Evolutionary conservation across 2,113 vertebrate genomes (phyloP).

Genomic region (Xiphophorus couchianus): DNA sequence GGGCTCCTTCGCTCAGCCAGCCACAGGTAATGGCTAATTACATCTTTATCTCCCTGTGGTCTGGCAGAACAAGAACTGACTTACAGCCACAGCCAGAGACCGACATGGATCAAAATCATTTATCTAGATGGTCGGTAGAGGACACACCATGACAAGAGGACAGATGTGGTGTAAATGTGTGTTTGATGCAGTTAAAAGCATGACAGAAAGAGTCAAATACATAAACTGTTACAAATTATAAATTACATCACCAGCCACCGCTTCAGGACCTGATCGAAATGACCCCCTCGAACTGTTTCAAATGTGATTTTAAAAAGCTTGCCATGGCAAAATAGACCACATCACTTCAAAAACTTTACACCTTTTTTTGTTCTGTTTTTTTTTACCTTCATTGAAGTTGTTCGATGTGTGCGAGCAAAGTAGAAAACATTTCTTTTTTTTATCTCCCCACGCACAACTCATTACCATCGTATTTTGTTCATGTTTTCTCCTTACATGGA

Average conservation of each 20-base stretch:
- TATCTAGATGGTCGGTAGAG: slow-evolving; percentile 59
- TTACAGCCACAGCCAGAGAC: slow-evolving; percentile 50
- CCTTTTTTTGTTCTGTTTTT: slow-evolving; percentile 33
- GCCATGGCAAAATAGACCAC: slow-evolving; percentile 82
- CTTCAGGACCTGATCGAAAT: slow-evolving; percentile 59
- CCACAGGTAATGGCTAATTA: slow-evolving; percentile 77
- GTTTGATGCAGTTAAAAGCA: slow-evolving; percentile 65
- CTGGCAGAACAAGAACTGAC: slow-evolving; percentile 59
- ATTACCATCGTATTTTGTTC: slow-evolving; percentile 63
- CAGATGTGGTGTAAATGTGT: slow-evolving; percentile 51
- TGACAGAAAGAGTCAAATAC: slow-evolving; percentile 53
- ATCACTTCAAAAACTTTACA: slow-evolving; percentile 78
- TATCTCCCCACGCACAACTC: slow-evolving; percentile 61
- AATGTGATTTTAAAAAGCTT: slow-evolving; percentile 78
- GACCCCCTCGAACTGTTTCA: slow-evolving; percentile 52
- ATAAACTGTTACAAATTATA: slow-evolving; percentile 69
- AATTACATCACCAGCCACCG: slow-evolving; percentile 72
- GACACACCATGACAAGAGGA: slow-evolving; percentile 54
- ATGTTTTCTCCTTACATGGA: slow-evolving; percentile 74
- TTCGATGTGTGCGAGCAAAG: slow-evolving; percentile 74
- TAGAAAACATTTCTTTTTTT: slow-evolving; percentile 72
- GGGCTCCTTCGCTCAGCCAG: slow-evolving; percentile 71
- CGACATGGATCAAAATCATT: slow-evolving; percentile 60
- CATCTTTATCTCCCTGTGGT: slow-evolving; percentile 75
- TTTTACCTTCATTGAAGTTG: slow-evolving; percentile 33